A percentile compares a stretch with the other conserved stretches of the same genome.
phyloP scores from a whole-genome alignment of 1,140 invertebrate species.

The Pemphigus obesinymphae region DNA sequence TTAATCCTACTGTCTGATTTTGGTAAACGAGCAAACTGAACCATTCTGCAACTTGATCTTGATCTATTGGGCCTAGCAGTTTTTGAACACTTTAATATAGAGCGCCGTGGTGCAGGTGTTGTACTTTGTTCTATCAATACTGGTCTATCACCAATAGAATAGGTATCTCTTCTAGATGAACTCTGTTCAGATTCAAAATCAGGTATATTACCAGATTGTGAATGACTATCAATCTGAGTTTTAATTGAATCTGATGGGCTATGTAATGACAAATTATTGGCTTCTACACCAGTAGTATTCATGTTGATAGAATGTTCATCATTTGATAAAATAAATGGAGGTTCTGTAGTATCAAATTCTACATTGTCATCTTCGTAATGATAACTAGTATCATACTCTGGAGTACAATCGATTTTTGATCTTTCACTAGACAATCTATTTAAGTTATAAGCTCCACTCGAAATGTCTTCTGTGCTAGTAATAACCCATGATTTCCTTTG shows the following conservation, averaged over 20 bases:
- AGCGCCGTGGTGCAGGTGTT: constrained; percentile 4
- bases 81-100: constrained; percentile 32
- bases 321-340: neutral
- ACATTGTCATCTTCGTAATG: neutral
- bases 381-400: constrained; percentile 4
- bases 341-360: constrained; percentile 12
- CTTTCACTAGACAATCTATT: neutral
- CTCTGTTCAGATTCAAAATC: neutral
- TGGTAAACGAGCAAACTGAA: constrained; percentile 29
- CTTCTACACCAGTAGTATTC: no score
- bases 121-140: neutral
- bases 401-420: constrained; percentile 9
- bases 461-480: neutral
- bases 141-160: neutral
- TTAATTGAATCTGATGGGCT: neutral
- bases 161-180: constrained; percentile 21
- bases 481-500: constrained; percentile 20
- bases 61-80: neutral
- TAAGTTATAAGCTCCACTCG: neutral
- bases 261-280: neutral
- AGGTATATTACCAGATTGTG: neutral
- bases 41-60: neutral
- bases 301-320: neutral
- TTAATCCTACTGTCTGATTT: constrained; percentile 28
- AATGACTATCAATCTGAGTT: neutral